phyloP scores from a whole-genome alignment of 2,797 vertebrate genomes.

The Buphagus erythrorhynchus region DNA sequence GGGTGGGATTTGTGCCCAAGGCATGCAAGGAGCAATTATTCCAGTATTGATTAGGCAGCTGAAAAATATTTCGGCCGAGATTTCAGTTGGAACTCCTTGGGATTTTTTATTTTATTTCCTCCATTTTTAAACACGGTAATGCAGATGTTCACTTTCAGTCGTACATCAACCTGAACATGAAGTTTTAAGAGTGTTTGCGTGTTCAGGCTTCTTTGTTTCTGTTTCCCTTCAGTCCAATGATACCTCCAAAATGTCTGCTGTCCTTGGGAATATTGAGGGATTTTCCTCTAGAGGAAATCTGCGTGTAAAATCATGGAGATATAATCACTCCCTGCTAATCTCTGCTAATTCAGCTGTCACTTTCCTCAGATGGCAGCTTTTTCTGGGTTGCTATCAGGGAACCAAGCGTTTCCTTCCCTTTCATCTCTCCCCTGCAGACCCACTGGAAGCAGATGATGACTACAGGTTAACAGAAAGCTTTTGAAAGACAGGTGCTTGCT shows the following conservation, averaged over 20 bases:
- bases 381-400: background rate
- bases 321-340: background rate
- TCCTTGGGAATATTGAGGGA: background rate
- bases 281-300: background rate
- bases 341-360: background rate
- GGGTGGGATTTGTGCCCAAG: accelerated
- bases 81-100: background rate
- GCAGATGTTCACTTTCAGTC: background rate
- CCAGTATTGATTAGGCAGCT: background rate
- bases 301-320: accelerated
- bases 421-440: background rate
- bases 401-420: background rate
- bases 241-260: background rate
- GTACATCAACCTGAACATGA: background rate
- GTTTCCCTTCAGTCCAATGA: background rate
- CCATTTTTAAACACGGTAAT: background rate
- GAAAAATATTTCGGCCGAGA: background rate
- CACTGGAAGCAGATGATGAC: background rate
- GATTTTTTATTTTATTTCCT: background rate
- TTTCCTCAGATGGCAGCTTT: background rate
- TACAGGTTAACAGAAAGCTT: background rate
- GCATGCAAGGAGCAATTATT: background rate
- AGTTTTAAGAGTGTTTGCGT: background rate
- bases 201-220: background rate
- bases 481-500: background rate